Evolutionary conservation across 2,113 vertebrate species (phyloP).

Genomic region (Salvelinus fontinalis): DNA sequence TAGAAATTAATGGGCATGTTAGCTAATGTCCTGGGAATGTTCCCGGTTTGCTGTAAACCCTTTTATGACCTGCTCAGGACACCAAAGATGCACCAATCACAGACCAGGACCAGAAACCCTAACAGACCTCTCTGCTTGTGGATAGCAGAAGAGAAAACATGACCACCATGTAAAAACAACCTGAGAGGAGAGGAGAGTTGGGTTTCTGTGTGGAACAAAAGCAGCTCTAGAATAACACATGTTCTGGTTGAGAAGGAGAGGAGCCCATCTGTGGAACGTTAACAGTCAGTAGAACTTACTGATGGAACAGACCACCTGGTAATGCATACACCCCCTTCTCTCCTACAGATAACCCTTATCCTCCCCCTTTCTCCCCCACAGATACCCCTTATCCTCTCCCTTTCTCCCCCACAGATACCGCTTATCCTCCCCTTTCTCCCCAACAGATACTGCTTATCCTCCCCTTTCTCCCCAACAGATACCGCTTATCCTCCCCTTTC

Average conservation of each 20-base stretch:
- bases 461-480: no score
- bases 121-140: constrained; percentile 4
- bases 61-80: neutral
- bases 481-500: no score
- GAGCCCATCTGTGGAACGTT: constrained; percentile 6
- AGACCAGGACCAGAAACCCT: neutral
- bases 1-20: no score
- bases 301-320: constrained; percentile 14
- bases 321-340: neutral
- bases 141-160: constrained; percentile 30
- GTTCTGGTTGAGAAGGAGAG: neutral
- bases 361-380: no score
- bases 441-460: no score
- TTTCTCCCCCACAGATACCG: no score
- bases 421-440: no score
- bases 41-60: no score
- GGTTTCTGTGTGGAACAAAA: neutral
- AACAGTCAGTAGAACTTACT: constrained; percentile 11
- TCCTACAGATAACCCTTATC: no score
- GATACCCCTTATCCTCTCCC: no score
- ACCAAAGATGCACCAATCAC: neutral
- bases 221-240: constrained; percentile 3
- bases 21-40: no score
- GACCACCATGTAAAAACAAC: neutral
- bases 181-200: neutral